These are phyloP conservation scores for Catostomus latipinnis DNA, from an alignment of 2,797 vertebrate species.

Conservation along the genomic window DNA sequence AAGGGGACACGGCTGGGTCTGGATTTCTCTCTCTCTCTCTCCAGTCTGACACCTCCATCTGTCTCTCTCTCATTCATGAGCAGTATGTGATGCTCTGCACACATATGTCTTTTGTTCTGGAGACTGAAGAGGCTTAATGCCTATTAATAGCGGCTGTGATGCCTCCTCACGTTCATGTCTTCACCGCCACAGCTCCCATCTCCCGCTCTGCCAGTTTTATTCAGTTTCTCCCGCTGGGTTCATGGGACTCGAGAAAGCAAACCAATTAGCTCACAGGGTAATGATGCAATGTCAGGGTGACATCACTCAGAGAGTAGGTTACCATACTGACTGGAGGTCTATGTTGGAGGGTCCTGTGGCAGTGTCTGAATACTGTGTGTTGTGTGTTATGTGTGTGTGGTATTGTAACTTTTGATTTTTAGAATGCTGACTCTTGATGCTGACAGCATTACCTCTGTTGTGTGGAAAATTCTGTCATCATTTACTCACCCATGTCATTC, in stretches of 20 bases:
- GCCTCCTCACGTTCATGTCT: conserved; percentile 39
- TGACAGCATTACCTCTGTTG: background rate
- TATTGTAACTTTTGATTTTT: conserved; percentile 47
- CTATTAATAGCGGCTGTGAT: conserved; percentile 66
- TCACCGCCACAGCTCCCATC: conserved; percentile 18
- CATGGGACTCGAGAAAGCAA: conserved; percentile 45
- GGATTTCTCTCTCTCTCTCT: background rate
- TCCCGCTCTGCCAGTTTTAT: conserved; percentile 29
- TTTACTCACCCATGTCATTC: background rate
- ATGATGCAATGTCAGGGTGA: conserved; percentile 68
- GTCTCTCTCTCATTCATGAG: conserved; percentile 28
- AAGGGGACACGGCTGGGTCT: background rate
- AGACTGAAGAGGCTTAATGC: conserved; percentile 27
- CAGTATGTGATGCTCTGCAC: conserved; percentile 41
- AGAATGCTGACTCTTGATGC: background rate
- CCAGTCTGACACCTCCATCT: conserved; percentile 44
- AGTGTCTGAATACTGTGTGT: conserved; percentile 37
- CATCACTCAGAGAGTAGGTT: conserved; percentile 71
- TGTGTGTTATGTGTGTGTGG: conserved; percentile 12
- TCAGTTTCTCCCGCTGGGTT: conserved; percentile 40
- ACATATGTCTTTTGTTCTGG: conserved; percentile 57
- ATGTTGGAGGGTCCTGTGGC: conserved; percentile 42
- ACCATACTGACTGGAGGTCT: conserved; percentile 73
- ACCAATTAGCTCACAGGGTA: conserved; percentile 57
- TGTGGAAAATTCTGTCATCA: background rate